Base-by-base conservation (phyloP, 2,113 vertebrate genomes). In the Cygnus atratus region DNA sequence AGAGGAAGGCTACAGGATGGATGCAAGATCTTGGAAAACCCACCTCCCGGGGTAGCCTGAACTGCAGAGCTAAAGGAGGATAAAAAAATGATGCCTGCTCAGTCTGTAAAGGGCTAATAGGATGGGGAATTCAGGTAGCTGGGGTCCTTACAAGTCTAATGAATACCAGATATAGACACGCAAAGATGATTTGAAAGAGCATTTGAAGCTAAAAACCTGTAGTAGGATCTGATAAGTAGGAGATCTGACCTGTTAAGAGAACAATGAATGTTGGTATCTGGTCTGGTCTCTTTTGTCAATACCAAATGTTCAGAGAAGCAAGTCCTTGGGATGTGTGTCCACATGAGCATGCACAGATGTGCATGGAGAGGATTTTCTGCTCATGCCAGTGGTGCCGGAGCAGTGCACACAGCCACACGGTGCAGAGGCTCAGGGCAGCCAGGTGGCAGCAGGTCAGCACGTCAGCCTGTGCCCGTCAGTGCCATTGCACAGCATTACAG, bases 351-450 rank as follows among this genome's bases (percentile, higher is more conserved):
- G 9, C 5, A 21, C 39, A 57, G 15, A 28, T 50, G 11, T 3
- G 37, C 58, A 20, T 20, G 59, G 43, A 13, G 26, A 19, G 57
- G 63, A 29, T 21, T 33, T 62, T 22, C 52, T 68, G 48, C 61
- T 72, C 13, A 1, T 20, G 37, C 7, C 17, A 7, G n/a, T 2
- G 5, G 24, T 25, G 17, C 24, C 41, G 19, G 16, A 41, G 35
- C 22, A 5, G 8, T 3, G 39, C 39, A 41, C 35, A 10, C 7
- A 2, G 3, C 7, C 33, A 13, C 28, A 17, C 5, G 4, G 24
- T 2, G 22, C 59, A 35, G 52, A 33, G 31, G 41, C 41, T 77
- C 25, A 2, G 43, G 43, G 16, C 67, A 35, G 29, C 3, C 11
- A 58, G 67, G n/a, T 20, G 11, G 31, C 3, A 24, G 16, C 26